Percentiles rank a stretch among this genome's conserved stretches.
These are phyloP conservation scores for Intellagama lesueurii DNA, from an alignment of 2,797 vertebrate species.

Conservation along the genomic window DNA sequence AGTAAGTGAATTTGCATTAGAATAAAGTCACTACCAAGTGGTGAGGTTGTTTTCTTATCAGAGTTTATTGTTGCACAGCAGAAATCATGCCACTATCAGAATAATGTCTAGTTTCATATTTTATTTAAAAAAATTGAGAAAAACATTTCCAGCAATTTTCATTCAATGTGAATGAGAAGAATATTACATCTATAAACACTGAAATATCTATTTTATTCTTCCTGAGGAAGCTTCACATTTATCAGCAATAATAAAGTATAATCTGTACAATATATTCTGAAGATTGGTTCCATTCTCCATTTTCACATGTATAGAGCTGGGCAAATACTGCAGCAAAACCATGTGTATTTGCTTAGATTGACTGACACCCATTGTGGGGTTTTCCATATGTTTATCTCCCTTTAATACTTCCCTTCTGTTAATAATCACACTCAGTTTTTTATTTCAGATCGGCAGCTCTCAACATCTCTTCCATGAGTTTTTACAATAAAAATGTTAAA, in stretches of 20 bases:
- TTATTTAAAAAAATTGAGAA: constrained; percentile 69
- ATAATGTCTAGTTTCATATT: constrained; percentile 74
- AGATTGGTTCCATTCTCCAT: constrained; percentile 54
- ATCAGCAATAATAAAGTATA: constrained; percentile 75
- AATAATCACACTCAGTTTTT: constrained; percentile 17
- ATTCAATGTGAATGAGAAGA: constrained; percentile 84
- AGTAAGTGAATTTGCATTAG: constrained; percentile 55
- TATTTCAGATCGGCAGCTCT: constrained; percentile 51
- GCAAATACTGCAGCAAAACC: constrained; percentile 64
- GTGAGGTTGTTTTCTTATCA: constrained; percentile 70
- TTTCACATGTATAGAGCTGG: constrained; percentile 61
- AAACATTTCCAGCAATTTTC: constrained; percentile 79
- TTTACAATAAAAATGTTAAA: constrained; percentile 39
- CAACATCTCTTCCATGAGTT: background rate
- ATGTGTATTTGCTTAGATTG: constrained; percentile 52
- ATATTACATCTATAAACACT: constrained; percentile 79
- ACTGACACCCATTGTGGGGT: constrained; percentile 20
- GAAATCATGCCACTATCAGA: constrained; percentile 79
- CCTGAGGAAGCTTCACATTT: constrained; percentile 80
- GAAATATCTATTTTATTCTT: constrained; percentile 78
- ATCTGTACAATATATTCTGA: constrained; percentile 72
- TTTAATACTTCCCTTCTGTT: background rate
- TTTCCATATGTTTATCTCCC: background rate
- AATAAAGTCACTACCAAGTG: constrained; percentile 56
- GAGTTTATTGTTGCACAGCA: constrained; percentile 80